These are phyloP conservation scores for Conomelus anceps DNA, from an alignment of 2,888 invertebrate genomes.

Conservation along the genomic window DNA sequence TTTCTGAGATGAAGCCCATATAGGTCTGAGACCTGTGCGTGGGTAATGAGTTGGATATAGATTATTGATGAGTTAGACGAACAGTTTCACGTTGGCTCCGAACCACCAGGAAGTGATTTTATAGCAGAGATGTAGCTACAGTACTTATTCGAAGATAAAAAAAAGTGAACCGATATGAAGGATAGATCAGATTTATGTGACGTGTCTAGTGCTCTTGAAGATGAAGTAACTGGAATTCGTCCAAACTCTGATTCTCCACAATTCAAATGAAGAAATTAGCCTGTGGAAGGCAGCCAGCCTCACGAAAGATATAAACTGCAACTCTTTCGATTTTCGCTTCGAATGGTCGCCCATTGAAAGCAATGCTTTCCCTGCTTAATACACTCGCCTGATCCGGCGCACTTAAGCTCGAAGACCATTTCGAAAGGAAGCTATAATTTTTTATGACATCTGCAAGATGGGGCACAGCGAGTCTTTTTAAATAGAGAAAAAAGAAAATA, in stretches of 20 bases:
- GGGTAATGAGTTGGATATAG: too few species aligned
- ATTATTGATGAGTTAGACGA: too few species aligned
- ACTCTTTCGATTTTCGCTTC: background rate
- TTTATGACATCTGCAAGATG: background rate
- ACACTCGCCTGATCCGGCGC: background rate
- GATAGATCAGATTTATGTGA: background rate
- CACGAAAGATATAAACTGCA: background rate
- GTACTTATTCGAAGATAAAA: background rate
- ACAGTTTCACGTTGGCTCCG: too few species aligned
- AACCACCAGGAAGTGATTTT: too few species aligned
- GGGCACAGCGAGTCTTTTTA: background rate
- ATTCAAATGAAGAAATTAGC: background rate
- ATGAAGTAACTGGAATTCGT: background rate
- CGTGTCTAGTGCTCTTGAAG: background rate
- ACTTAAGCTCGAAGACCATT: background rate
- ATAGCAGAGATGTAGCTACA: background rate
- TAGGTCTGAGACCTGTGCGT: too few species aligned
- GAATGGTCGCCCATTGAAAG: background rate
- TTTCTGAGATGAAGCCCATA: too few species aligned
- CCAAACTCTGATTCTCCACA: background rate
- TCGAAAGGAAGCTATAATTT: background rate
- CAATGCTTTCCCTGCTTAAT: background rate
- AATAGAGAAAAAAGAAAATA: background rate
- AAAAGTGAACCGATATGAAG: background rate
- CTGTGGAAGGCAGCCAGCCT: background rate